These are phyloP conservation scores for Drosophila mimica DNA, from an alignment of 2,888 invertebrate genomes.

Conservation along the genomic window DNA sequence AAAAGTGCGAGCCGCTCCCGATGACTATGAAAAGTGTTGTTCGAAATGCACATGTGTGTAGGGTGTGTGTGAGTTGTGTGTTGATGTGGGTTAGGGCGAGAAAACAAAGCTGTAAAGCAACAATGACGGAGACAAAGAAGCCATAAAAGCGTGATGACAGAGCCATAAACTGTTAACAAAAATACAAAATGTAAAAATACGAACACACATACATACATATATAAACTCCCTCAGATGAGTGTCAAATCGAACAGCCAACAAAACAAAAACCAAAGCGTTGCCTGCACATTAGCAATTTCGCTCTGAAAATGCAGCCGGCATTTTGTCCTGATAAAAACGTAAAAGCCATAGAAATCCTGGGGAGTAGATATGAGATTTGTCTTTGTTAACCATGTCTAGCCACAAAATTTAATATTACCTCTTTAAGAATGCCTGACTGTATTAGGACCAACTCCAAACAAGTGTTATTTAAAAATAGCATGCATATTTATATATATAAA, in stretches of 20 bases:
- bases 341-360: slow-evolving; percentile 4
- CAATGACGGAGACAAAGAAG: slow-evolving; percentile 57
- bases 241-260: slow-evolving; percentile 24
- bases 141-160: slow-evolving; percentile 64
- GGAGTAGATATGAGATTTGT: not conserved
- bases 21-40: slow-evolving; percentile 59
- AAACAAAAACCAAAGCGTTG: slow-evolving; percentile 4
- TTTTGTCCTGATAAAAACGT: slow-evolving; percentile 19
- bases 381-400: not conserved
- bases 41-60: slow-evolving; percentile 8
- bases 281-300: slow-evolving; percentile 38
- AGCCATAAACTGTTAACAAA: slow-evolving; percentile 51
- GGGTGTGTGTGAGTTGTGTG: not conserved
- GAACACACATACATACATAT: not conserved
- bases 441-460: not conserved
- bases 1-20: slow-evolving; percentile 32
- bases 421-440: not conserved
- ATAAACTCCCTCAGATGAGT: slow-evolving; percentile 1
- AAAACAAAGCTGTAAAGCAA: slow-evolving; percentile 53
- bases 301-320: slow-evolving; percentile 23
- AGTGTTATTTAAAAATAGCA: not conserved
- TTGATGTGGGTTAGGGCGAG: slow-evolving; percentile 7
- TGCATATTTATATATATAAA: no score
- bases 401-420: not conserved
- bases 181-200: slow-evolving; percentile 34